These are phyloP conservation scores for Anser brachyrhynchus DNA, from an alignment of 2,113 vertebrate genomes.

Conservation along the genomic window DNA sequence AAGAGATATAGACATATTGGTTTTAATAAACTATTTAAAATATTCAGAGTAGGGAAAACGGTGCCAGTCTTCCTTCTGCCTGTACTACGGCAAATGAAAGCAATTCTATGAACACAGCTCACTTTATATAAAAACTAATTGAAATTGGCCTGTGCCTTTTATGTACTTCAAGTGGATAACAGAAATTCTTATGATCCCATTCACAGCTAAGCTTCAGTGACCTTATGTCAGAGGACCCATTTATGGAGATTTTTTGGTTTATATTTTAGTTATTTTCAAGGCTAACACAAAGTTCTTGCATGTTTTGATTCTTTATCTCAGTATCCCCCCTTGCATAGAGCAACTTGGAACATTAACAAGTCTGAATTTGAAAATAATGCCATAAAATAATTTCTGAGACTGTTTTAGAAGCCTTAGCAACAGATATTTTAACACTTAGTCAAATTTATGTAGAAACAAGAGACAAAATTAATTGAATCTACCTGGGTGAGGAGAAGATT, in stretches of 20 bases:
- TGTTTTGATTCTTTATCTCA: conserved; percentile 10
- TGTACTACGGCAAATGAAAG: not conserved
- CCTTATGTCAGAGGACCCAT: not conserved
- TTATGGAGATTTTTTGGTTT: not conserved
- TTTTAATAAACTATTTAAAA: conserved; percentile 36
- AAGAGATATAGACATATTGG: not conserved
- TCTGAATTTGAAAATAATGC: not conserved
- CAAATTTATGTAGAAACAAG: not conserved
- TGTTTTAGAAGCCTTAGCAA: not conserved
- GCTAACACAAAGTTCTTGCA: not conserved
- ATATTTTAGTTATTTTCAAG: not conserved
- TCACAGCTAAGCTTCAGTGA: not conserved
- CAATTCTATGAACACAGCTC: not conserved
- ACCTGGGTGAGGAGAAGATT: not conserved
- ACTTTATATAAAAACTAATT: not conserved
- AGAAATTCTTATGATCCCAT: not conserved
- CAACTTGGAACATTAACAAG: not conserved
- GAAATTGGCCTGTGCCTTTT: not conserved
- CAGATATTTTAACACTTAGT: not conserved
- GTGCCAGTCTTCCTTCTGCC: not conserved
- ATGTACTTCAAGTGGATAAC: not conserved
- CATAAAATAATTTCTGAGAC: conserved; percentile 13
- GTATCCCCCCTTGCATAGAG: not conserved
- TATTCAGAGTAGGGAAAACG: not conserved
- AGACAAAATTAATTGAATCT: not conserved